Base-by-base conservation (phyloP, 2,888 invertebrate species). In the Eulithis prunata region DNA sequence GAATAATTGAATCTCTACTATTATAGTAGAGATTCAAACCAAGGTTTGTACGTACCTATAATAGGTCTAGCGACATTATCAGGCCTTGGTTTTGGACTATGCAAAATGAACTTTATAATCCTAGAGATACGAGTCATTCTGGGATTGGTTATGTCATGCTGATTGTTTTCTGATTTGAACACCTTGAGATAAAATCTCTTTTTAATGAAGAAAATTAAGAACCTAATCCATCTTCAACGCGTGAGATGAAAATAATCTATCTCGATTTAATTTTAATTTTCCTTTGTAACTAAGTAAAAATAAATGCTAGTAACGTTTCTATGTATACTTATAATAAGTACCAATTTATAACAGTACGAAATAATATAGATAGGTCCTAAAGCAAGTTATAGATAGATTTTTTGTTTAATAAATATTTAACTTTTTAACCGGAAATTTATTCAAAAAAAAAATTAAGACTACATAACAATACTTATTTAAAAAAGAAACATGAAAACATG, bases 1-100 rank as follows among this genome's bases (percentile, higher is more conserved):
- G 80, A 82, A 87, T 89, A 89, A 89, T 88, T 84, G 85, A 89
- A 85, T 88, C 88, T 88, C 82, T 84, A 87, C 86, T 87, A n/a
- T n/a, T n/a, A n/a, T n/a, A n/a, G n/a, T n/a, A n/a, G n/a, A n/a
- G n/a, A n/a, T n/a, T n/a, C n/a, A n/a, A n/a, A n/a, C n/a, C n/a
- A n/a, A n/a, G n/a, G n/a, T n/a, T n/a, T n/a, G n/a, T n/a, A n/a
- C n/a, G n/a, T n/a, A n/a, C n/a, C n/a, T n/a, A n/a, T n/a, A n/a
- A n/a, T n/a, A 84, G 86, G 86, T 86, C 84, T 75, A 80, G 75
- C 79, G 13, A 47, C 79, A 78, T 71, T 75, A 71, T 64, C 46
- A 47, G 14, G 47, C 14, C 13, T 10, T 51, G 58, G n/a, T 21
- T 28, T 8, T 10, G 3, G 12, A 10, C 14, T 12, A 14, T 38